phyloP scores from a whole-genome alignment of 2,797 vertebrate genomes.

The Gouania willdenowi region DNA sequence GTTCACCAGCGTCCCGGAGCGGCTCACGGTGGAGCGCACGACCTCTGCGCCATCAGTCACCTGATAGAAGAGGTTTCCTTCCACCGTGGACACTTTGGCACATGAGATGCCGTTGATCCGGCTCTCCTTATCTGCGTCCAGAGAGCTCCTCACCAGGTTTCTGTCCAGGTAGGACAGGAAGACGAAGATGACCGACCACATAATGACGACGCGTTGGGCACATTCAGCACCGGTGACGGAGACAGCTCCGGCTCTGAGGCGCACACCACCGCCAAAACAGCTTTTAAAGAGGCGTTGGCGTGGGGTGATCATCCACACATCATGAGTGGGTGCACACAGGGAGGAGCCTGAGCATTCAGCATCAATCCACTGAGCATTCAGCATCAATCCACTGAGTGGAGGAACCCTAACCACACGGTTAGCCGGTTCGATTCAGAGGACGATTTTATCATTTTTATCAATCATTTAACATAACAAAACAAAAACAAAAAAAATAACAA shows the following conservation, averaged over 20 bases:
- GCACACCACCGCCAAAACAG: constrained; percentile 20
- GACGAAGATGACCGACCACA: constrained; percentile 77
- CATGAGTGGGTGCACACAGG: constrained; percentile 55
- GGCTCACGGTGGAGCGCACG: constrained; percentile 58
- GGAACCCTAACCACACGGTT: too few species aligned
- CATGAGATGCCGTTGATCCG: constrained; percentile 65
- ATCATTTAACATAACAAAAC: too few species aligned
- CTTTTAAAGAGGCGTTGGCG: constrained; percentile 58
- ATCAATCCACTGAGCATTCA: too few species aligned
- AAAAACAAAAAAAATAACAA: constrained; percentile 61
- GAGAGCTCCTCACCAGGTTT: constrained; percentile 55
- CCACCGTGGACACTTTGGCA: constrained; percentile 47
- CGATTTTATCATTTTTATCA: too few species aligned
- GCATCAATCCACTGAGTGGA: too few species aligned
- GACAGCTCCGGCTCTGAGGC: constrained; percentile 66
- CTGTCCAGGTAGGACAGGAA: constrained; percentile 75
- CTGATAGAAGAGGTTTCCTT: constrained; percentile 52
- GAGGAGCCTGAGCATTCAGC: constrained; percentile 78
- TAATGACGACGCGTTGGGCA: constrained; percentile 41
- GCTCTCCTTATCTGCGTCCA: constrained; percentile 61
- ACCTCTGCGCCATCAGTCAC: constrained; percentile 75
- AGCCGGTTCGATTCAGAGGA: too few species aligned
- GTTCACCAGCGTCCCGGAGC: constrained; percentile 48
- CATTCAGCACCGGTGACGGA: constrained; percentile 77
- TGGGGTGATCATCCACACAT: constrained; percentile 68